These are phyloP conservation scores for Propithecus coquereli DNA, from an alignment of 2,113 vertebrate genomes.

Conservation along the genomic window DNA sequence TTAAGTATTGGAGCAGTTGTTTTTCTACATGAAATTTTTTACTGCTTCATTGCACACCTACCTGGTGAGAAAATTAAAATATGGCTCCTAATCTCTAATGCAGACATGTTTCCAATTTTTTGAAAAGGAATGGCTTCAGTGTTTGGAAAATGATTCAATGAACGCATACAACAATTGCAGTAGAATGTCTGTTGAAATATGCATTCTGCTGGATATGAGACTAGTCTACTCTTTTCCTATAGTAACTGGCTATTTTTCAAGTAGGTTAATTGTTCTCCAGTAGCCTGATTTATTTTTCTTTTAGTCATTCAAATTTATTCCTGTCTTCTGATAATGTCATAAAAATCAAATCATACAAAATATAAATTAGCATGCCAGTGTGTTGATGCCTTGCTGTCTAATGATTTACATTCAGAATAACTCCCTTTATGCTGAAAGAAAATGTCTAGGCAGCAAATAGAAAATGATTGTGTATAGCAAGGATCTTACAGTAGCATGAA, in stretches of 20 bases:
- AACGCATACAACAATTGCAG: neutral
- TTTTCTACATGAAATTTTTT: neutral
- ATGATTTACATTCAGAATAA: conserved; percentile 1
- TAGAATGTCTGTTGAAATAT: neutral
- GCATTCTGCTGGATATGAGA: neutral
- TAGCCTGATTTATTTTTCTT: conserved; percentile 35
- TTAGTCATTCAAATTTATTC: conserved; percentile 35
- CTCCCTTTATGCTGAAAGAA: neutral
- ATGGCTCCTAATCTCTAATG: neutral
- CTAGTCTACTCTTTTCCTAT: conserved; percentile 11
- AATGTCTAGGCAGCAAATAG: neutral
- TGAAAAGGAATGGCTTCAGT: neutral
- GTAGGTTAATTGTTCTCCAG: conserved; percentile 41
- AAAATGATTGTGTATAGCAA: neutral
- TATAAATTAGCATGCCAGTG: neutral
- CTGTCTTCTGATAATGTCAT: conserved; percentile 9
- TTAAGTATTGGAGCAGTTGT: neutral
- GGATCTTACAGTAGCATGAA: neutral
- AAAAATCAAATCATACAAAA: conserved; percentile 30
- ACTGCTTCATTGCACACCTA: neutral
- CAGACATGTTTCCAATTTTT: neutral
- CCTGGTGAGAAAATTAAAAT: conserved; percentile 33
- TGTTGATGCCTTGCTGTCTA: neutral
- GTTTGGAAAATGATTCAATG: conserved; percentile 33
- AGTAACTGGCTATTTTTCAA: conserved; percentile 56